These are phyloP conservation scores for Nothura maculosa DNA, from an alignment of 2,797 vertebrate genomes.

Conservation along the genomic window DNA sequence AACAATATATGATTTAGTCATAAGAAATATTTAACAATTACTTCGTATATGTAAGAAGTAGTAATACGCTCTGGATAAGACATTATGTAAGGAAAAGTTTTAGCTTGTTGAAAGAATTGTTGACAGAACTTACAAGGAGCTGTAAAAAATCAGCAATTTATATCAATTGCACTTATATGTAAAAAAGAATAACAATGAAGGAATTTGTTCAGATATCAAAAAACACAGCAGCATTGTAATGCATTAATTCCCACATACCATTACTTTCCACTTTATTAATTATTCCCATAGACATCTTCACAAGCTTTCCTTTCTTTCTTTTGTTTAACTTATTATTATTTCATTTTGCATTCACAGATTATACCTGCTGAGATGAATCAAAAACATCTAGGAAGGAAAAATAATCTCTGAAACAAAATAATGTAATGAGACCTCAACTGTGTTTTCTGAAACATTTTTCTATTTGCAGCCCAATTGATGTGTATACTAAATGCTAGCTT, in stretches of 20 bases:
- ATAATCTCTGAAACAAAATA: background rate
- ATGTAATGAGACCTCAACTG: background rate
- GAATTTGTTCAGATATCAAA: background rate
- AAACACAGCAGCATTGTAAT: background rate
- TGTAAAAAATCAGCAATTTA: background rate
- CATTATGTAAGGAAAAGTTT: background rate
- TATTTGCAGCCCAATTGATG: background rate
- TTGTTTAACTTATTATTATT: background rate
- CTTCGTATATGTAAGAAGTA: background rate
- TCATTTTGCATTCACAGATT: background rate
- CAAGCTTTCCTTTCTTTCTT: background rate
- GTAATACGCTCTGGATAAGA: background rate
- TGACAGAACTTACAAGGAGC: background rate
- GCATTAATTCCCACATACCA: background rate
- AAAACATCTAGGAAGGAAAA: background rate
- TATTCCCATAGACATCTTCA: background rate
- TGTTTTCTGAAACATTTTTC: background rate
- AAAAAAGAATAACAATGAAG: background rate
- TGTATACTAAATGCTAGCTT: background rate
- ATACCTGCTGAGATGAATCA: background rate
- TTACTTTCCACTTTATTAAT: background rate
- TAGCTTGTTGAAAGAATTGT: background rate
- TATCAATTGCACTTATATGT: background rate
- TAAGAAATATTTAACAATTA: background rate
- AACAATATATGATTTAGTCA: background rate